Evolutionary conservation across 2,113 vertebrate genomes (phyloP).

Genomic region (Eublepharis macularius): DNA sequence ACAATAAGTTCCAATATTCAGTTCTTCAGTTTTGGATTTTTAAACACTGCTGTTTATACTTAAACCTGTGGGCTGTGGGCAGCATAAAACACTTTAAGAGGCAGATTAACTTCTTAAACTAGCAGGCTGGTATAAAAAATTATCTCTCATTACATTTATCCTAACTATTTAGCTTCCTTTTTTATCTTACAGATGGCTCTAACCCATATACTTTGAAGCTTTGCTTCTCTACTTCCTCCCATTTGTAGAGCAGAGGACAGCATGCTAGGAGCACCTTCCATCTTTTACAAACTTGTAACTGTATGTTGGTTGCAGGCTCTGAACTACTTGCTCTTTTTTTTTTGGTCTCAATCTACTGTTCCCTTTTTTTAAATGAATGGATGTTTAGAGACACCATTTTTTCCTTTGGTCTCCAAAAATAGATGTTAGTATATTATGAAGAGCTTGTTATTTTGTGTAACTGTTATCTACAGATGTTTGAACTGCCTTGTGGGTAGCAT

Average conservation of each 20-base stretch:
- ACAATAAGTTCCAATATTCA: too few relatives aligned
- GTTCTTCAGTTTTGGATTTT: not conserved
- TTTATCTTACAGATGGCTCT: constrained; percentile 88
- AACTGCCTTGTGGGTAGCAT: constrained; percentile 62
- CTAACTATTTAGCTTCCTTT: constrained; percentile 35
- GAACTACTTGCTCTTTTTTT: constrained; percentile 77
- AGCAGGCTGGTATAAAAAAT: not conserved
- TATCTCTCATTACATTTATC: not conserved
- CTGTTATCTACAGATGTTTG: constrained; percentile 57
- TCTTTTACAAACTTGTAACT: constrained; percentile 71
- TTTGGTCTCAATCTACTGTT: constrained; percentile 74
- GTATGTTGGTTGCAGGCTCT: constrained; percentile 68
- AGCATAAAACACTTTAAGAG: not conserved
- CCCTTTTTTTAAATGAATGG: constrained; percentile 80
- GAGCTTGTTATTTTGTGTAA: constrained; percentile 67
- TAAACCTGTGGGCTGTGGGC: not conserved
- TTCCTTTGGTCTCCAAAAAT: constrained; percentile 70
- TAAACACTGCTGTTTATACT: not conserved
- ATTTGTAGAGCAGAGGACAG: constrained; percentile 83
- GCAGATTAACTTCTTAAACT: not conserved
- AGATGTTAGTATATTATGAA: constrained; percentile 67
- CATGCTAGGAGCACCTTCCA: constrained; percentile 68
- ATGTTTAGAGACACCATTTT: constrained; percentile 65
- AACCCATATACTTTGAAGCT: constrained; percentile 98
- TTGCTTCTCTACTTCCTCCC: constrained; percentile 97